A percentile compares a stretch with the other conserved stretches of the same genome.
These are phyloP conservation scores for Smutsia gigantea DNA, from an alignment of 2,797 vertebrate species.

Conservation along the genomic window DNA sequence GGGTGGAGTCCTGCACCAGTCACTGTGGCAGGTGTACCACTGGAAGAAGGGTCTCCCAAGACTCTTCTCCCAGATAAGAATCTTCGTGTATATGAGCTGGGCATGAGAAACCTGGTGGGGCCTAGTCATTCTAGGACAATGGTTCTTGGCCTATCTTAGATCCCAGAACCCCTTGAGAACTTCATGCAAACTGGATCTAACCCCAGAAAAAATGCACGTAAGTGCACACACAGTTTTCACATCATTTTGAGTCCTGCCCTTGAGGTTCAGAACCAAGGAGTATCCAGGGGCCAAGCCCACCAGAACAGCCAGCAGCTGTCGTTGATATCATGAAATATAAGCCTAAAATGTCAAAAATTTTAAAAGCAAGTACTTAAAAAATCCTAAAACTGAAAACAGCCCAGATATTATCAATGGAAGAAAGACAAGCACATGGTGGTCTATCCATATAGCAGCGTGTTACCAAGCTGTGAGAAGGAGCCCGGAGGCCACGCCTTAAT, in stretches of 20 bases:
- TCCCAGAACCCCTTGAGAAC: not conserved
- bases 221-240: not conserved
- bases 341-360: not conserved
- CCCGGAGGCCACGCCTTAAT: no score
- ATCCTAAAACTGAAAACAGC: not conserved
- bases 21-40: accelerated
- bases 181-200: not conserved
- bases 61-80: not conserved
- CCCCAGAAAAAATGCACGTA: accelerated
- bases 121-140: not conserved
- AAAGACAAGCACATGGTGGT: accelerated
- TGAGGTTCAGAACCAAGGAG: not conserved
- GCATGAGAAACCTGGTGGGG: not conserved
- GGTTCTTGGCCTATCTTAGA: not conserved
- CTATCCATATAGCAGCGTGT: accelerated
- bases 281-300: not conserved
- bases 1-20: accelerated
- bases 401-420: not conserved
- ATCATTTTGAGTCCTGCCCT: not conserved
- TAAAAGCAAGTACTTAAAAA: not conserved
- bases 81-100: accelerated
- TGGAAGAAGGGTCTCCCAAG: not conserved
- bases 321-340: accelerated
- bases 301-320: not conserved
- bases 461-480: accelerated